These are phyloP conservation scores for Scaptomyza montana DNA, from an alignment of 1,140 invertebrate genomes.

Conservation along the genomic window DNA sequence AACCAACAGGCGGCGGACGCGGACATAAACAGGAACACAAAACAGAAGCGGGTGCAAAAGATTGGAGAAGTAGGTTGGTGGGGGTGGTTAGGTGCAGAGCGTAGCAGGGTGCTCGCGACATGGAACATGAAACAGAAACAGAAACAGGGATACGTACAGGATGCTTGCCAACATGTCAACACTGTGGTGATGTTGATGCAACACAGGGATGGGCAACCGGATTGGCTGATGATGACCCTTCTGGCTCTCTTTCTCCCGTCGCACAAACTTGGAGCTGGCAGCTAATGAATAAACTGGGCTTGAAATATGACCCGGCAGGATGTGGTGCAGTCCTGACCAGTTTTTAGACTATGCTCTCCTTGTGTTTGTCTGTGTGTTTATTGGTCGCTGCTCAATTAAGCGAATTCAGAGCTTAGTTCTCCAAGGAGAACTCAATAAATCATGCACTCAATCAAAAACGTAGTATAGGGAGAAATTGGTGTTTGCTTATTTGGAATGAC, in stretches of 20 bases:
- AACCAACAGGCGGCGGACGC: conserved; percentile 47
- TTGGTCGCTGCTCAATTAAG: background rate
- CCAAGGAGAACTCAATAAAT: conserved; percentile 39
- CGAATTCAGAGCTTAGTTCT: conserved; percentile 5
- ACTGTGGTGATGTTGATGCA: conserved; percentile 61
- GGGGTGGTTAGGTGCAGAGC: background rate
- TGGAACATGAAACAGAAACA: conserved; percentile 10
- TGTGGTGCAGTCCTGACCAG: conserved; percentile 3
- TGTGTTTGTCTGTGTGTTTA: conserved; percentile 44
- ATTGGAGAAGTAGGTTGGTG: background rate
- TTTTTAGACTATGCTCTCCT: conserved; percentile 1
- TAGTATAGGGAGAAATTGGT: background rate
- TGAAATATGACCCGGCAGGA: conserved; percentile 55
- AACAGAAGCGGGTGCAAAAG: conserved; percentile 13
- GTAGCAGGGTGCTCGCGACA: conserved; percentile 1
- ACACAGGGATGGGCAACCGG: conserved; percentile 19
- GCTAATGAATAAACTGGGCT: conserved; percentile 67
- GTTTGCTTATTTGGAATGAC: background rate
- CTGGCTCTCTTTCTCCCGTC: background rate
- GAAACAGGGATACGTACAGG: conserved; percentile 41
- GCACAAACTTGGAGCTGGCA: background rate
- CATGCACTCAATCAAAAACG: conserved; percentile 20
- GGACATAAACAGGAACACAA: conserved; percentile 47
- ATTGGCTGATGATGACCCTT: conserved; percentile 26
- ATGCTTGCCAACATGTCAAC: conserved; percentile 56